Base-by-base conservation (phyloP, 2,888 invertebrate species). In the Catotricha subobsoleta region DNA sequence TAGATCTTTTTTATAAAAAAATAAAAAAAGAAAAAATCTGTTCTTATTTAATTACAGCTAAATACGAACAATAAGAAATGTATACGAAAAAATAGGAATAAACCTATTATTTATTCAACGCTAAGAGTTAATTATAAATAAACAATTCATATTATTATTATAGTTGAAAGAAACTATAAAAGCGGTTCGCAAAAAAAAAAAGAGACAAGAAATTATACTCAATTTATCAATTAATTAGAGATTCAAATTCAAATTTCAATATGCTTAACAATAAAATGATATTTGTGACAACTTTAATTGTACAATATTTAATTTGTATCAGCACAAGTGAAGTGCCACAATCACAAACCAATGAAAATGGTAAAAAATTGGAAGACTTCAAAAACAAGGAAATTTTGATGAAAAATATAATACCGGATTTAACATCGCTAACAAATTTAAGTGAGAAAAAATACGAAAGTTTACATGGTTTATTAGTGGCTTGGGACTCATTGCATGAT, bases 381-480 rank as follows among this genome's bases (percentile, higher is more conserved):
- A 43, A 33, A 33, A 43, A 43, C 18, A 40, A 40, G 20, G 43
- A 40, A 16, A 30, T 37, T 23, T 28, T 43, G 23, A 23, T 23
- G 2, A 40, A 30, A 40, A 40, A 40, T 40, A 19, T 40, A 18
- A 37, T 40, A 27, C 43, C 43, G 9, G 43, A 43, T 33, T 19
- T 43, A 31, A 40, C 35, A 25, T 18, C 27, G 20, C 29, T 41
- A 21, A 12, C 13, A 28, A 36, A 36, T 35, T 27, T 27, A 15
- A n/a, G 15, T 21, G 41, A 40, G 9, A 16, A 25, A 9, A 33
- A 34, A 33, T 23, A 34, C 34, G 34, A 41, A 36, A 13, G 21
- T 36, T 21, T 41, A n/a, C 12, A 10, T 7, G 27, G 29, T 19
- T 15, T 35, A 15, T 18, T 41, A 12, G 15, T 18, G 6, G 34